Base-by-base conservation (phyloP, 2,113 vertebrate genomes). In the Lethenteron reissneri region DNA sequence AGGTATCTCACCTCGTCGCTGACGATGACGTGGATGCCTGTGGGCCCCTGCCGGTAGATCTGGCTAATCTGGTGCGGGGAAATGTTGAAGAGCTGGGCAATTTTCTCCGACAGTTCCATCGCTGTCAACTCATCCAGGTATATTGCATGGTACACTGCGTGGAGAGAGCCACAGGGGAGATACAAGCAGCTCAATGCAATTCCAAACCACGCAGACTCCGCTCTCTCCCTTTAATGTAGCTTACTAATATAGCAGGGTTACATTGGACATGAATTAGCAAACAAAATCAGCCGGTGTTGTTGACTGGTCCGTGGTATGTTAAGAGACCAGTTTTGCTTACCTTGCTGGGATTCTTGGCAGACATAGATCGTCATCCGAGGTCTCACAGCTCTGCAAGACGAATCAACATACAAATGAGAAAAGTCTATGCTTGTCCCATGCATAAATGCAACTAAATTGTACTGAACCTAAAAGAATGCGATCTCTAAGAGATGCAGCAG, bases 111-210 rank as follows among this genome's bases (percentile, higher is more conserved):
- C 73, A 95, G 76, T 75, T 91, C 88, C 81, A 87, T 11, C 5
- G 85, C 80, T 1, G 90, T 95, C 76, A 89, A 74, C 21, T 95
- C 87, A 74, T 94, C 89, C 78, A 96, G 76, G 77, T 88, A 92
- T 77, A 96, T 83, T 71, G 92, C 89, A 10, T 89, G 89, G 79
- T 92, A 96, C 70, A 94, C 91, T 94, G 78, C 75, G 79, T 73
- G 13, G 25, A 58, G 69, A 25, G 69, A 25, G 57, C 21, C 58
- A 59, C 17, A 19, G 17, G 71, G 11, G 8, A 12, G 21, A 41
- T 1, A n/a, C 58, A 13, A 10, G 19, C 12, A 9, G 17, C n/a
- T 25, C 17, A 10, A 13, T 2, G 12, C 14, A 17, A 21, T 21
- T 1, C 6, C 13, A 21, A 8, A 17, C 11, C 25, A 21, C 11